phyloP scores from a whole-genome alignment of 2,888 invertebrate species.

The Catocala fraxini region DNA sequence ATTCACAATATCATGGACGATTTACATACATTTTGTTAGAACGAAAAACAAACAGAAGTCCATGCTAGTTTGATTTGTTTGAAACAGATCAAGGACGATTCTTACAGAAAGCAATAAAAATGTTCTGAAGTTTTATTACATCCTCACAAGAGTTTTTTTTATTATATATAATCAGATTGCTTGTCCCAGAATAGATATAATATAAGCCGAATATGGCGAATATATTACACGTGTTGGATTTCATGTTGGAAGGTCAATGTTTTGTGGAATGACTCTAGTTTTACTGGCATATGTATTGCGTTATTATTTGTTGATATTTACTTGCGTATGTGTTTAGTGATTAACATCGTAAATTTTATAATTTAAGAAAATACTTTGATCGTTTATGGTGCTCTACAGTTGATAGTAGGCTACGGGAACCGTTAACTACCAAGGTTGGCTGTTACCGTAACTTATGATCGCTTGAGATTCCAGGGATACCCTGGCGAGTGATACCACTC shows the following conservation, averaged over 20 bases:
- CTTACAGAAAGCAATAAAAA: slow-evolving; percentile 19
- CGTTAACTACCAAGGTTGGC: no score
- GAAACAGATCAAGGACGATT: slow-evolving; percentile 19
- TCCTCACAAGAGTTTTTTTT: slow-evolving; percentile 21
- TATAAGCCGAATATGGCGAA: slow-evolving; percentile 7
- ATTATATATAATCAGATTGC: slow-evolving; percentile 21
- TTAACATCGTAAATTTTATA: no score
- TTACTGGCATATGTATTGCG: not conserved
- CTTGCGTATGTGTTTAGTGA: no score
- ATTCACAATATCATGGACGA: not conserved
- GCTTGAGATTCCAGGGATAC: no score
- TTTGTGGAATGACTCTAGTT: not conserved
- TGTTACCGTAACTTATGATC: no score
- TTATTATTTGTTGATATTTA: no score
- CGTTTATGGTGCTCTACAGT: no score
- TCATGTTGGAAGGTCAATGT: not conserved
- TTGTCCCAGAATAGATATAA: slow-evolving; percentile 15
- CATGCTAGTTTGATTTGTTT: slow-evolving; percentile 9
- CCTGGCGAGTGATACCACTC: no score
- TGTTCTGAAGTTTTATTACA: slow-evolving; percentile 17
- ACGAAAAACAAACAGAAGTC: slow-evolving; percentile 1
- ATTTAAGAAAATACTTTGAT: no score
- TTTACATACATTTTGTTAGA: not conserved
- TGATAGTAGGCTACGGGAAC: no score
- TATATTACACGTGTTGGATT: slow-evolving; percentile 13